Evolutionary conservation across 2,888 invertebrate genomes (phyloP).

Genomic region (Torymus auratus): DNA sequence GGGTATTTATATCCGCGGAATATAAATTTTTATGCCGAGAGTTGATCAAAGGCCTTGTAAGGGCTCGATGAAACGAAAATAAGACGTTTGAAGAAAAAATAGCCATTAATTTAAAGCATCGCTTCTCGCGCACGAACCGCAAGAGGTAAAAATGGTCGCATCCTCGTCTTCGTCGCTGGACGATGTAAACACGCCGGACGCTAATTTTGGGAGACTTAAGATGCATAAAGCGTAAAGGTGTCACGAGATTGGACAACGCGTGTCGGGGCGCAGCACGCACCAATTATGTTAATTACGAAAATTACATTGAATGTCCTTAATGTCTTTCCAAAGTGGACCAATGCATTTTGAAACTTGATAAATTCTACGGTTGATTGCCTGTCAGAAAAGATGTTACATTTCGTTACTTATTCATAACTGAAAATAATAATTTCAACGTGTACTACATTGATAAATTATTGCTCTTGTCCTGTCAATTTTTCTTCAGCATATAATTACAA

Average conservation of each 20-base stretch:
- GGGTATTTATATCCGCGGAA: too few species aligned
- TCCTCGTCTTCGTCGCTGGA: neutral
- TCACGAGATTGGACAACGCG: slow-evolving; percentile 64
- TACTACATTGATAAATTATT: too few species aligned
- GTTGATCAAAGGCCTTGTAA: too few species aligned
- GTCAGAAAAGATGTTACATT: neutral
- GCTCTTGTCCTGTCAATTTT: too few species aligned
- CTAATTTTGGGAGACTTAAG: slow-evolving; percentile 62
- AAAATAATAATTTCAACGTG: too few species aligned
- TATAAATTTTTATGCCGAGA: too few species aligned
- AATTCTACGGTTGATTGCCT: slow-evolving; percentile 23
- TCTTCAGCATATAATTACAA: too few species aligned
- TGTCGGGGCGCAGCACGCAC: slow-evolving; percentile 62
- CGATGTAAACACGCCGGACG: slow-evolving; percentile 60
- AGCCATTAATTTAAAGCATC: too few species aligned
- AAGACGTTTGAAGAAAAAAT: too few species aligned
- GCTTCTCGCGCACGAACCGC: neutral
- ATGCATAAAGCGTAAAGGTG: slow-evolving; percentile 64
- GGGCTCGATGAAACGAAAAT: neutral
- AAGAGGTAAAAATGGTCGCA: slow-evolving; percentile 4
- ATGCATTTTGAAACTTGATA: slow-evolving; percentile 22
- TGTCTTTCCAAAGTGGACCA: slow-evolving; percentile 14
- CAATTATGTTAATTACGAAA: slow-evolving; percentile 66
- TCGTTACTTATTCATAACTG: too few species aligned
- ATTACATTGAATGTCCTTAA: slow-evolving; percentile 36